Evolutionary conservation across 2,113 vertebrate species (phyloP).

Genomic region (Neotragus pygmaeus): DNA sequence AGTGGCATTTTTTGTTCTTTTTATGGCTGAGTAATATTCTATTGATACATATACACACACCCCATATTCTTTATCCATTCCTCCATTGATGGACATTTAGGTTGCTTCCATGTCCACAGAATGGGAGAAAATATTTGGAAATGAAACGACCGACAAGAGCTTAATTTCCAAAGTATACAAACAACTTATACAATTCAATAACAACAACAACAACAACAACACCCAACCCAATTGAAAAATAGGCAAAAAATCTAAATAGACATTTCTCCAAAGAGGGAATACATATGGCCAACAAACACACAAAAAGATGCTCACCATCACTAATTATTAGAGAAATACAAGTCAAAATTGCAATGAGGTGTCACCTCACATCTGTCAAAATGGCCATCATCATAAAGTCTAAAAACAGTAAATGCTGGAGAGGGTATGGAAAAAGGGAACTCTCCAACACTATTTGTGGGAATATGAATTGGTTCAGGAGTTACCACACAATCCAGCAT

Average conservation of each 20-base stretch:
- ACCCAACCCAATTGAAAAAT: neutral
- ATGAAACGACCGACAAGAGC: accelerated
- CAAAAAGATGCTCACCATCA: neutral
- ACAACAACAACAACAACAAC: neutral
- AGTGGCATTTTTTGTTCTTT: neutral
- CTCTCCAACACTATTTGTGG: neutral
- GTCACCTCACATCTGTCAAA: neutral
- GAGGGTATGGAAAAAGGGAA: neutral
- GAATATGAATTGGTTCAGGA: neutral
- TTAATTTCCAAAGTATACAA: neutral
- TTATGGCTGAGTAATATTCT: neutral
- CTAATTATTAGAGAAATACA: neutral
- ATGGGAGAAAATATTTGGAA: neutral
- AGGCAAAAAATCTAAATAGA: neutral
- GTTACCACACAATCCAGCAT: neutral
- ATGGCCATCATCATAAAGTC: neutral
- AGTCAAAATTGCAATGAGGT: neutral
- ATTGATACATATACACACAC: neutral
- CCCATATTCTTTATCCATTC: neutral
- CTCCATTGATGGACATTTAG: neutral
- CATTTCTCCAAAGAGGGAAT: neutral
- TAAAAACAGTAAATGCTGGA: neutral
- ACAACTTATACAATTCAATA: neutral
- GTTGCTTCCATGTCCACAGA: neutral
- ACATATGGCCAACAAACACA: neutral